A percentile compares a stretch with the other conserved stretches of the same genome.
Conservation (phyloP, 2,888 invertebrate species). For the Drosophila gaucha region DNA sequence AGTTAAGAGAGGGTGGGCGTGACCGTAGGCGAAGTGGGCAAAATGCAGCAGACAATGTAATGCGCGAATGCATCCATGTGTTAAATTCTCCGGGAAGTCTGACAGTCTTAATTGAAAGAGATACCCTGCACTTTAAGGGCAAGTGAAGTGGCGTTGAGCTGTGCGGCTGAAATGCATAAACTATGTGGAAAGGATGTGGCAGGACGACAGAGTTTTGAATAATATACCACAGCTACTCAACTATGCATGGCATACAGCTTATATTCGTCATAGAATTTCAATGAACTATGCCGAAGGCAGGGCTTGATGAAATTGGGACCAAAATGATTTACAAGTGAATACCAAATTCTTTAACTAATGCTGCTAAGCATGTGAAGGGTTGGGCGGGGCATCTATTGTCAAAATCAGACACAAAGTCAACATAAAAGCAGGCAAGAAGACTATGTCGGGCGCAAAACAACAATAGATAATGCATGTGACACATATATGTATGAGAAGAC, state of each 20-base stretch:
- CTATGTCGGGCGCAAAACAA: conserved; percentile 18
- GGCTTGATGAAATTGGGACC: conserved; percentile 30
- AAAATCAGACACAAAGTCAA: conserved; percentile 31
- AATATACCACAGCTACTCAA: not conserved
- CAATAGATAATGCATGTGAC: conserved; percentile 56
- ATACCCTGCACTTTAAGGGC: conserved; percentile 2
- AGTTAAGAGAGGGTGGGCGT: conserved; percentile 23
- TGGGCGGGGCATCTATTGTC: conserved; percentile 11
- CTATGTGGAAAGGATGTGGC: conserved; percentile 3
- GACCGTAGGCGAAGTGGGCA: conserved; percentile 18
- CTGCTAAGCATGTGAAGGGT: not conserved
- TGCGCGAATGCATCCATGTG: conserved; percentile 24
- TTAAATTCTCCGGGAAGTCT: conserved; percentile 34
- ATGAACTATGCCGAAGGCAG: conserved; percentile 11
- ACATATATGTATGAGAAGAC: conserved; percentile 37
- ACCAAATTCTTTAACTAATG: conserved; percentile 5
- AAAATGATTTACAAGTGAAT: conserved; percentile 31
- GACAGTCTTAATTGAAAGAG: conserved; percentile 61
- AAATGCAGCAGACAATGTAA: conserved; percentile 2
- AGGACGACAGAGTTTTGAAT: conserved; percentile 3
- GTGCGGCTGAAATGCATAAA: conserved; percentile 34
- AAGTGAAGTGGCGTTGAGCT: conserved; percentile 5
- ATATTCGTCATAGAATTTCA: conserved; percentile 24
- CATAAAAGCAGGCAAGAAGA: conserved; percentile 15
- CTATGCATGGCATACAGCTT: conserved; percentile 18